Evolutionary conservation across 2,888 invertebrate species (phyloP).

Genomic region (Rhagonycha lutea): DNA sequence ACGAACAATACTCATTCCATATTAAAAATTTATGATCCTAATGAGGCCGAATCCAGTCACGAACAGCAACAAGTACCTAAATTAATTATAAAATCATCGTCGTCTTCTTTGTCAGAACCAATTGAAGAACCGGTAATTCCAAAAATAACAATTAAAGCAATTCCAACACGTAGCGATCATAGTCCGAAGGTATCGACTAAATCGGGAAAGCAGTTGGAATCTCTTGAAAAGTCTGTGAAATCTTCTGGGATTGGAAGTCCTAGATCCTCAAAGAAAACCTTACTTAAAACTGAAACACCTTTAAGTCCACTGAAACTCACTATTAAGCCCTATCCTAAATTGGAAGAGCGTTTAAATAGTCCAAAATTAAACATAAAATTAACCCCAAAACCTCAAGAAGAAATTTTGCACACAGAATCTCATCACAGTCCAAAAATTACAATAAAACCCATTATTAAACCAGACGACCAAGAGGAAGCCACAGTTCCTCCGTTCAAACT

Average conservation of each 20-base stretch:
- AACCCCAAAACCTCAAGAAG: constrained; percentile 47
- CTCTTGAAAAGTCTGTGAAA: neutral
- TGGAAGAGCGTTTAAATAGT: constrained; percentile 36
- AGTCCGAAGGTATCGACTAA: neutral
- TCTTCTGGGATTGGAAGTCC: constrained; percentile 40
- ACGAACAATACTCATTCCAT: constrained; percentile 51
- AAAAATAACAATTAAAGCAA: constrained; percentile 64
- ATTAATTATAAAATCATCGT: constrained; percentile 58
- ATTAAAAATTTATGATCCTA: constrained; percentile 50
- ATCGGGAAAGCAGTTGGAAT: too few relatives aligned
- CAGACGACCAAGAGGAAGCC: constrained; percentile 1
- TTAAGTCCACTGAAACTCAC: constrained; percentile 51
- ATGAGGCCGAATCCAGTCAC: constrained; percentile 19
- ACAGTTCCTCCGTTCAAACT: constrained; percentile 49
- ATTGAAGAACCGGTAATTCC: constrained; percentile 44
- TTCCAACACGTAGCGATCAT: constrained; percentile 54
- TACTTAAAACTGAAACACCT: constrained; percentile 33
- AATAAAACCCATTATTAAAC: constrained; percentile 47
- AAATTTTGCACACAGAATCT: constrained; percentile 38
- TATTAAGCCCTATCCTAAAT: constrained; percentile 55
- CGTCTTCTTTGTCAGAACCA: constrained; percentile 37
- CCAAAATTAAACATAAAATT: constrained; percentile 60
- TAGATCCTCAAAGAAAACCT: constrained; percentile 56
- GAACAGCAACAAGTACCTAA: constrained; percentile 52
- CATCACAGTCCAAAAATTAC: constrained; percentile 47